Evolutionary conservation across 2,888 invertebrate species (phyloP).

Genomic region (Pheosia gnoma): DNA sequence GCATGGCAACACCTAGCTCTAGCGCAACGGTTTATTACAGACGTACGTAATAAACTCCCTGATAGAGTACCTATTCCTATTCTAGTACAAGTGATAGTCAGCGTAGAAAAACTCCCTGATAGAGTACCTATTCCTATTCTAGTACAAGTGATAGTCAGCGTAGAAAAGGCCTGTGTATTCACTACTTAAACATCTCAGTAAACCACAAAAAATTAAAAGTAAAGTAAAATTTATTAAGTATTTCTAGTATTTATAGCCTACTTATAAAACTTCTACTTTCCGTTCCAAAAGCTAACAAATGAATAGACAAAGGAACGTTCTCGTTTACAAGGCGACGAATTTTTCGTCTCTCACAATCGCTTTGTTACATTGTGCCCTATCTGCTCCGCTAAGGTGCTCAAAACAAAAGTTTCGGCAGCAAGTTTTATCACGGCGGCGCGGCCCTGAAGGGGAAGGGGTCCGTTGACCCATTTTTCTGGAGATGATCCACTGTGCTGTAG

Average conservation of each 20-base stretch:
- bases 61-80: too few relatives aligned
- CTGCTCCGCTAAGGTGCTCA: constrained; percentile 67
- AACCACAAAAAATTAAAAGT: too few relatives aligned
- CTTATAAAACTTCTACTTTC: background rate
- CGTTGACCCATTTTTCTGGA: constrained; percentile 78
- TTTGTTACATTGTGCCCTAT: constrained; percentile 47
- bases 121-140: too few relatives aligned
- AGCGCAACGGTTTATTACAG: too few relatives aligned
- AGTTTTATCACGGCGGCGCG: constrained; percentile 73
- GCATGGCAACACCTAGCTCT: too few relatives aligned
- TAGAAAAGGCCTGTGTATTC: too few relatives aligned
- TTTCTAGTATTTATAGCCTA: background rate
- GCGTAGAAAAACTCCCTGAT: too few relatives aligned
- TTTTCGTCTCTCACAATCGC: constrained; percentile 29
- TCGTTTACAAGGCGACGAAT: constrained; percentile 10
- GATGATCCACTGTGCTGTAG: constrained; percentile 60
- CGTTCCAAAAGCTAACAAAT: background rate
- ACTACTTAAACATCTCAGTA: too few relatives aligned
- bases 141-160: too few relatives aligned
- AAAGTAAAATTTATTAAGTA: background rate
- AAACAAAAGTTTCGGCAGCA: constrained; percentile 77
- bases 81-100: too few relatives aligned
- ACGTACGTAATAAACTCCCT: too few relatives aligned
- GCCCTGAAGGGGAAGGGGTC: constrained; percentile 61
- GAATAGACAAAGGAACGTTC: constrained; percentile 9